Evolutionary conservation across 2,113 vertebrate genomes (phyloP), one percentile per base, ranked within the genome.

Genomic region (Microtus ochrogaster): DNA sequence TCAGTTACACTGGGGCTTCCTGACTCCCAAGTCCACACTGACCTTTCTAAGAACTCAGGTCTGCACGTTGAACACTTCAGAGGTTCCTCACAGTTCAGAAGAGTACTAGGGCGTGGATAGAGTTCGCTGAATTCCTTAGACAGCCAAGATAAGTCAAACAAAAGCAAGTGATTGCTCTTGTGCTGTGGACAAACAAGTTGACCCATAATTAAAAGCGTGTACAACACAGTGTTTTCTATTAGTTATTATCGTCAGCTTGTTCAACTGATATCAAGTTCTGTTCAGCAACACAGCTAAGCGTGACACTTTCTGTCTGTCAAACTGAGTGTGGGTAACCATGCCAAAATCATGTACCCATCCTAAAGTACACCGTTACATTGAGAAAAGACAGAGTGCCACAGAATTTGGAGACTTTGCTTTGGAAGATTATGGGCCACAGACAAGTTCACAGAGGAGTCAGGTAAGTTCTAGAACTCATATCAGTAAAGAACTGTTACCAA

Each of bases 351-450:
- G 52, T 24, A 22, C 13, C 76, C 14, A 88, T 90, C 74, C n/a
- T 36, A 36, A 49, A 14, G 63, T 55, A 76, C 41, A 47, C 24
- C 47, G 12, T 52, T 76, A 44, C 14, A 39, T 2, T 63, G 21
- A 52, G 39, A 92, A 68, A 89, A 49, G 47, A 49, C 7, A 49
- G 7, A 88, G 30, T 33, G 22, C 73, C 86, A 82, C 9, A 41
- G 30, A 82, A 85, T 26, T 30, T 91, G n/a, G 44, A n/a, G 72
- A n/a, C 87, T 39, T 86, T 89, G 85, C 41, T 85, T 86, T 66
- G 63, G 52, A 77, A 90, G 39, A 52, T 33, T 73, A 79, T 9
- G 52, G n/a, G 58, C 55, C 17, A 73, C 4, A 14, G 4, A 21
- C 41, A 82, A 88, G 44, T 88, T 93, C 70, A 73, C 14, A 49